Percentiles rank a stretch among this genome's conserved stretches.
phyloP scores from a whole-genome alignment of 2,797 vertebrate species.

The Rhyacichthys aspro region DNA sequence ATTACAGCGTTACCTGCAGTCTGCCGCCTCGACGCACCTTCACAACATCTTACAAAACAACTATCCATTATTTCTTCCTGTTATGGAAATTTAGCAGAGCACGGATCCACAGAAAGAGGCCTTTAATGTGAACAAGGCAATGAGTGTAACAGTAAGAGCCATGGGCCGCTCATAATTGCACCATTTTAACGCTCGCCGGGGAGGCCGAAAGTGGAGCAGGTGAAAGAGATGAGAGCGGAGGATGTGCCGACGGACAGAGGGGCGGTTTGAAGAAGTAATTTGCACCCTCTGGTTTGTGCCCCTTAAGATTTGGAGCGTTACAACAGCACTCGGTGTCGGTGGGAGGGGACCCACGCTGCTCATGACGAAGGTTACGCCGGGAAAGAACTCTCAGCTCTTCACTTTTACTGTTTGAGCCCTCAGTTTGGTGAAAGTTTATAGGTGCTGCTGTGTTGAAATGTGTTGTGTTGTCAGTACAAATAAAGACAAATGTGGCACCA shows the following conservation, averaged over 20 bases:
- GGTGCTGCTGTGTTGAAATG: too few species aligned
- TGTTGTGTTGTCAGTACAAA: too few species aligned
- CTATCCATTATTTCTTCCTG: conserved; percentile 16
- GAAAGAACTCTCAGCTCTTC: too few species aligned
- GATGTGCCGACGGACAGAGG: conserved; percentile 52
- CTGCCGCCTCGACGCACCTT: conserved; percentile 37
- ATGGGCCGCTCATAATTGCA: conserved; percentile 11
- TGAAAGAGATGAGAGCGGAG: conserved; percentile 43
- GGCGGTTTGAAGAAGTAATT: conserved; percentile 56
- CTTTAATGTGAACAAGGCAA: conserved; percentile 28
- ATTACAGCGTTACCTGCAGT: conserved; percentile 31
- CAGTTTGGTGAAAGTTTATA: too few species aligned
- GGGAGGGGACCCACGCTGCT: conserved; percentile 1
- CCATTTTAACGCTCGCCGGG: conserved; percentile 24
- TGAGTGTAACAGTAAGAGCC: conserved; percentile 20
- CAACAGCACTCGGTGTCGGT: conserved; percentile 46
- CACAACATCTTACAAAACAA: conserved; percentile 26
- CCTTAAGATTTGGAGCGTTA: conserved; percentile 29
- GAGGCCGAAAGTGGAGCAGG: conserved; percentile 54
- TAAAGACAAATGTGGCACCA: too few species aligned
- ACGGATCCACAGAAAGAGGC: conserved; percentile 28
- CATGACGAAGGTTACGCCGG: too few species aligned
- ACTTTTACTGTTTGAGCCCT: too few species aligned
- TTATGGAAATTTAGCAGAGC: conserved; percentile 18
- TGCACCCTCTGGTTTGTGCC: conserved; percentile 45